phyloP scores from a whole-genome alignment of 2,113 vertebrate genomes.

The Telmatochromis brichardi region DNA sequence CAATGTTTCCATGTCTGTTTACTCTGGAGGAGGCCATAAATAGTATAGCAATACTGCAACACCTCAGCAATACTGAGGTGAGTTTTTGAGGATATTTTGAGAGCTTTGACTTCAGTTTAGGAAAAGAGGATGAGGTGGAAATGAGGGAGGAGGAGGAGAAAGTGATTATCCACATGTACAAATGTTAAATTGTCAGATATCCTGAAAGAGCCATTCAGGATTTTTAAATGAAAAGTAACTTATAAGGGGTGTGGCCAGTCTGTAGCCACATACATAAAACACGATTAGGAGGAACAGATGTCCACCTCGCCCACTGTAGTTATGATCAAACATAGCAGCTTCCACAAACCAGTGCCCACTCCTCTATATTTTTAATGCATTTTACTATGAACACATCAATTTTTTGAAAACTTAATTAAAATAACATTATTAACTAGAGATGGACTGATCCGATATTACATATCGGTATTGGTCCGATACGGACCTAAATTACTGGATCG shows the following conservation, averaged over 20 bases:
- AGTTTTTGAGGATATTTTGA: background rate
- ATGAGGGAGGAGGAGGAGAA: background rate
- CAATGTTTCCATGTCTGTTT: background rate
- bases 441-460: background rate
- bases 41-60: background rate
- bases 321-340: background rate
- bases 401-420: background rate
- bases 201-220: background rate
- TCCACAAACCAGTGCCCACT: background rate
- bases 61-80: background rate
- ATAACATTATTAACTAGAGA: background rate
- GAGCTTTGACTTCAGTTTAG: background rate
- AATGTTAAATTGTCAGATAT: background rate
- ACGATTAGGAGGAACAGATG: background rate
- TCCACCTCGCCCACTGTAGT: background rate
- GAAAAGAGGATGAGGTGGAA: background rate
- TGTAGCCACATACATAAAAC: background rate
- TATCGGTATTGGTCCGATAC: background rate
- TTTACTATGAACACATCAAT: background rate
- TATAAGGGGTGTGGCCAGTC: background rate
- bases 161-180: background rate
- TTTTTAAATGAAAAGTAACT: background rate
- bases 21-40: background rate
- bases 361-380: background rate
- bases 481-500: background rate